Evolutionary conservation across 2,888 invertebrate genomes (phyloP).

Genomic region (Entomobrya proxima): DNA sequence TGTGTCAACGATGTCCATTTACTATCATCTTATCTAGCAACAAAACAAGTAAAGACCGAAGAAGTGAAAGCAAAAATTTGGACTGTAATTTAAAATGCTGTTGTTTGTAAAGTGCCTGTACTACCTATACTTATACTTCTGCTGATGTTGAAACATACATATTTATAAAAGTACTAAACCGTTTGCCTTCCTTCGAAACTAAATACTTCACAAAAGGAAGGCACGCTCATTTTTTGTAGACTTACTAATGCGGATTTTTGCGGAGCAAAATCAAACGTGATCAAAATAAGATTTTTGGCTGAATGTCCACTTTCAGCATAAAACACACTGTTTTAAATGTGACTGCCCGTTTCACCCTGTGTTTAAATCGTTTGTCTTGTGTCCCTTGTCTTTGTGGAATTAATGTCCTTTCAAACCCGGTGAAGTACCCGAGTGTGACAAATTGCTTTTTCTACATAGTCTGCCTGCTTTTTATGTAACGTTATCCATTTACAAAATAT

Average conservation of each 20-base stretch:
- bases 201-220: constrained; percentile 6
- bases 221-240: neutral
- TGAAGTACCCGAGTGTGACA: constrained; percentile 31
- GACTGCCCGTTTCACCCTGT: constrained; percentile 3
- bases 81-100: neutral
- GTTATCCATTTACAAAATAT: too few relatives aligned
- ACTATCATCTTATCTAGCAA: too few relatives aligned
- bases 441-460: neutral
- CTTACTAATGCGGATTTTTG: neutral
- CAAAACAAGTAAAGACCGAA: neutral
- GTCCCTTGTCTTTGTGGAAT: constrained; percentile 40
- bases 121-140: neutral
- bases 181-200: neutral
- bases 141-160: neutral
- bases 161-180: neutral
- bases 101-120: constrained; percentile 1
- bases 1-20: too few relatives aligned
- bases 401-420: constrained; percentile 26
- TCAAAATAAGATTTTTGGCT: neutral
- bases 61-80: neutral
- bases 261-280: neutral
- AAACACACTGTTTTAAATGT: neutral
- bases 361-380: constrained; percentile 38
- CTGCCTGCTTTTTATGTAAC: neutral
- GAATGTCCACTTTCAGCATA: neutral